phyloP scores from a whole-genome alignment of 2,888 invertebrate genomes.

The Drosophila helvetica region DNA sequence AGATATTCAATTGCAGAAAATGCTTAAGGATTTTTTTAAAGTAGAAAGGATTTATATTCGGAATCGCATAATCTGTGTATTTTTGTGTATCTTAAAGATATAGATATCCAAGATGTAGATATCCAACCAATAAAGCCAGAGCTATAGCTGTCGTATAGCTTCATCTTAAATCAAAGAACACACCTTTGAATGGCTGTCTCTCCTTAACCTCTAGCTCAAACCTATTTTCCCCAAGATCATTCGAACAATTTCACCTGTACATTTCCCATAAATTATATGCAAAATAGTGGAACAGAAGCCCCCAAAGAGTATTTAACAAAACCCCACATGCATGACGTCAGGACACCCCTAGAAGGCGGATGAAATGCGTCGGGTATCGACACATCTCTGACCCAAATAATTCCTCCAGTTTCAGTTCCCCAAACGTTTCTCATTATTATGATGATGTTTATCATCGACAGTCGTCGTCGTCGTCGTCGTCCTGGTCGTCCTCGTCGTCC shows the following conservation, averaged over 20 bases:
- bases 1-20: too few species aligned
- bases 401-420: neutral
- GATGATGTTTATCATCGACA: slow-evolving; percentile 54
- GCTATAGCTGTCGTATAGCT: too few species aligned
- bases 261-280: too few species aligned
- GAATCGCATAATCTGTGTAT: neutral
- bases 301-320: neutral
- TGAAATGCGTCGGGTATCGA: slow-evolving; percentile 1
- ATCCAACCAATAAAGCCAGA: too few species aligned
- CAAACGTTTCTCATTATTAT: slow-evolving; percentile 19
- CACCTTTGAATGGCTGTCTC: too few species aligned
- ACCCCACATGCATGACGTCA: neutral
- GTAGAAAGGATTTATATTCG: neutral
- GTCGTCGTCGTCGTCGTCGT: neutral
- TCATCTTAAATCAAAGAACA: too few species aligned
- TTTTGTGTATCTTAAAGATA: neutral
- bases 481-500: neutral
- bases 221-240: too few species aligned
- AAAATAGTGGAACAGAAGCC: neutral
- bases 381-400: slow-evolving; percentile 31
- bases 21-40: neutral
- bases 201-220: too few species aligned
- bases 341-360: neutral
- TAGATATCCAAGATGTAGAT: too few species aligned
- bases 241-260: too few species aligned